Base-by-base conservation (phyloP, 2,797 vertebrate genomes). In the Spinibarbus caldwelli region DNA sequence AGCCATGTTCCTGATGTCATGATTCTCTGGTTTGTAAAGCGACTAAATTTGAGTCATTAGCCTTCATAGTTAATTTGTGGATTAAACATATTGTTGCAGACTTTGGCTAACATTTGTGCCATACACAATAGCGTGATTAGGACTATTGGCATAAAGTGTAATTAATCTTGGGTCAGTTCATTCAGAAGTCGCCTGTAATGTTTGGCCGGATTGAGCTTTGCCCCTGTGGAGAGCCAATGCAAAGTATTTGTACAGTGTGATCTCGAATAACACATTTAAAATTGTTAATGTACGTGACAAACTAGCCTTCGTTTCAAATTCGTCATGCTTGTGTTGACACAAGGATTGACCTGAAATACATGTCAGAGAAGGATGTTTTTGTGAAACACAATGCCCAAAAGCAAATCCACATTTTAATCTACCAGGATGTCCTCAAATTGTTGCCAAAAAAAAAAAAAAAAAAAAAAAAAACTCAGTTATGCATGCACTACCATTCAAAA, bases 1-100 rank as follows among this genome's bases (percentile, higher is more conserved):
- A 52, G 36, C 72, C 45, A n/a, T 62, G 75, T 47, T n/a, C 47
- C 36, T 31, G 26, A 54, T 84, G 75, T 84, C 38, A 59, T 70
- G 36, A 31, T 78, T 78, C 43, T n/a, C 62, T 68, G 26, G 10
- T 38, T 45, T 36, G 12, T 23, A 49, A 2, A 47, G 57, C 1
- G 0, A 77, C 12, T 77, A 8, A 5, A 41, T 54, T 73, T 47
- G 8, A 34, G 26, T 83, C 43, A 67, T 41, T 64, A 12, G 26
- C 47, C 29, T 59, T 38, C 14, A 14, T 41, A 10, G 29, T 4
- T 73, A 3, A 62, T 64, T 72, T 67, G 23, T 66, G 71, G 57
- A 49, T 75, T 83, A 49, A 64, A 76, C 0, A 1, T 72, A 59
- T 34, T 82, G 52, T 43, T 59, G 4, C 17, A 59, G 4, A 82